Conservation (phyloP, 2,888 invertebrate species). For the Empis stercorea region DNA sequence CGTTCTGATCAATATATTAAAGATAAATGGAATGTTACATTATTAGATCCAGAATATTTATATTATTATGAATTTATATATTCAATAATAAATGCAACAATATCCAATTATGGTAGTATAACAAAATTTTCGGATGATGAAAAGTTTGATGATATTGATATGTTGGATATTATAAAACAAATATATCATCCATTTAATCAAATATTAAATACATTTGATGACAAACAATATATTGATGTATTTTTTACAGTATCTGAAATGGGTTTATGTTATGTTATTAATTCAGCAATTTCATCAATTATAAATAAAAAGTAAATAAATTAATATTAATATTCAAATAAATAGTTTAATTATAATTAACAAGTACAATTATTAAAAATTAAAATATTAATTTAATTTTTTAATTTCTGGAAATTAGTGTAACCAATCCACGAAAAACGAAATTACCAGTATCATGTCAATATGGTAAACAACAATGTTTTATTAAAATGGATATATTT, state of each 20-base stretch:
- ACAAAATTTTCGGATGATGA: slow-evolving; percentile 34
- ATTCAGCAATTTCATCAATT: slow-evolving; percentile 37
- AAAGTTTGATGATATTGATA: slow-evolving; percentile 33
- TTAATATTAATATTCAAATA: no score
- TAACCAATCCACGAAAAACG: no score
- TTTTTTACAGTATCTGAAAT: slow-evolving; percentile 46
- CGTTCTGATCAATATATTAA: slow-evolving; percentile 27
- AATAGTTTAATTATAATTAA: no score
- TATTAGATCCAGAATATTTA: slow-evolving; percentile 33
- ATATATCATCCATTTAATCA: slow-evolving; percentile 26
- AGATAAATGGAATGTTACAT: slow-evolving; percentile 34
- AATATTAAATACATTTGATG: slow-evolving; percentile 20
- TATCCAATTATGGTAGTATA: slow-evolving; percentile 31
- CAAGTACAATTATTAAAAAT: not conserved
- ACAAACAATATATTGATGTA: slow-evolving; percentile 20
- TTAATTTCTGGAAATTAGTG: no score
- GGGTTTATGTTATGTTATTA: slow-evolving; percentile 51
- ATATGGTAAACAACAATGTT: slow-evolving; percentile 31
- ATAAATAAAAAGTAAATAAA: slow-evolving; percentile 11
- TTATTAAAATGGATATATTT: slow-evolving; percentile 29
- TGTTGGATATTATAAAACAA: slow-evolving; percentile 27
- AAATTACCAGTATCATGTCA: slow-evolving; percentile 24
- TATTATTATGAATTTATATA: slow-evolving; percentile 38
- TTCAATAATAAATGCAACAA: slow-evolving; percentile 38
- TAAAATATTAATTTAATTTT: no score